Conservation (phyloP, 2,888 invertebrate species). For the Altica lythri region DNA sequence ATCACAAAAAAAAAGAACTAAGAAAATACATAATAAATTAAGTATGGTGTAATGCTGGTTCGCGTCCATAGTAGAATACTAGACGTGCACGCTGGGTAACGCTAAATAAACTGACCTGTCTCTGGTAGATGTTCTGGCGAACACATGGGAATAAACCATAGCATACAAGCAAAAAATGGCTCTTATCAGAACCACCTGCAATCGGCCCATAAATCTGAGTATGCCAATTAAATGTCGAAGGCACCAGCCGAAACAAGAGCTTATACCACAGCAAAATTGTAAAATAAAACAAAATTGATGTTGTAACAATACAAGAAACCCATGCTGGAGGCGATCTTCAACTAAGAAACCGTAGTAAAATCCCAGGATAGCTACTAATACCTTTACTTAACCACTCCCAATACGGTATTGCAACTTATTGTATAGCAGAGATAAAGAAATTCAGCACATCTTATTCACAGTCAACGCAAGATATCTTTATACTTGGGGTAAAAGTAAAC, state of each 20-base stretch:
- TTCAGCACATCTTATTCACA: neutral
- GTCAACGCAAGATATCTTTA: neutral
- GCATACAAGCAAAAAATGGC: neutral
- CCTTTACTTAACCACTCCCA: conserved; percentile 1
- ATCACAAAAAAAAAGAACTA: too few relatives aligned
- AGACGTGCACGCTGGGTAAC: too few relatives aligned
- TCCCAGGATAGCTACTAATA: conserved; percentile 9
- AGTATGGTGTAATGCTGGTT: neutral
- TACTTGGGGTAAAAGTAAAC: conserved; percentile 1
- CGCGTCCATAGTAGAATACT: too few relatives aligned
- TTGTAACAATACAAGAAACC: conserved; percentile 9
- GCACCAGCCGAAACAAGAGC: conserved; percentile 7
- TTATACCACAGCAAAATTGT: conserved; percentile 12
- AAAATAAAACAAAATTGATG: neutral
- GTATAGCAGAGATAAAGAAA: neutral
- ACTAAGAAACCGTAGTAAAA: neutral
- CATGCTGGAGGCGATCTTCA: conserved; percentile 3
- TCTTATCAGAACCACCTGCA: conserved; percentile 3
- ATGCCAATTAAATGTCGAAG: conserved; percentile 15
- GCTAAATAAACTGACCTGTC: neutral
- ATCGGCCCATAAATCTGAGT: conserved; percentile 7
- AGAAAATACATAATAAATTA: too few relatives aligned
- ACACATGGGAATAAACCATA: neutral
- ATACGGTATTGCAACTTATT: neutral
- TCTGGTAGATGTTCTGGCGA: conserved; percentile 1